phyloP scores from a whole-genome alignment of 2,888 invertebrate genomes.

The Drosophila falleni region DNA sequence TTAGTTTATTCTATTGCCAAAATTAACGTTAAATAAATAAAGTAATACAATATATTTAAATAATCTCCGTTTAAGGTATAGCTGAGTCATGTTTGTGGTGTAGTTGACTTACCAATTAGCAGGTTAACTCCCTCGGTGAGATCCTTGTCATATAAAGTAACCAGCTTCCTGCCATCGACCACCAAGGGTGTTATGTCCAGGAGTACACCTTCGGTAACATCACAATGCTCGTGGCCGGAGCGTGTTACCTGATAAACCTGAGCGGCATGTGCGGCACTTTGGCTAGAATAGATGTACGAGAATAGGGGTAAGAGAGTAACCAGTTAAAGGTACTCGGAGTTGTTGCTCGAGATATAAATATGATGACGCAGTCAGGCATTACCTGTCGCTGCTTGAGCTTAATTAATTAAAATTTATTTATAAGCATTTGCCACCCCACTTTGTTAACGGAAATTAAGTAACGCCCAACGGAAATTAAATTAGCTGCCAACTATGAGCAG shows the following conservation, averaged over 20 bases:
- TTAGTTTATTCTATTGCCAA: background rate
- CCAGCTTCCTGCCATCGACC: conserved; percentile 88
- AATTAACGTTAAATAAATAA: background rate
- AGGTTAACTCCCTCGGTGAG: conserved; percentile 90
- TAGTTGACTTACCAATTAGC: conserved; percentile 88
- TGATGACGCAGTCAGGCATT: conserved; percentile 39
- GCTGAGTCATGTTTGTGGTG: background rate
- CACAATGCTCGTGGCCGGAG: conserved; percentile 90
- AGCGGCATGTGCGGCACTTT: conserved; percentile 86
- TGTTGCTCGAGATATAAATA: conserved; percentile 63
- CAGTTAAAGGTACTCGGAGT: conserved; percentile 8
- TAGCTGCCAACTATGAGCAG: conserved; percentile 57
- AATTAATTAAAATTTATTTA: conserved; percentile 80
- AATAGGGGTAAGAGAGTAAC: background rate
- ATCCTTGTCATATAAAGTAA: conserved; percentile 91
- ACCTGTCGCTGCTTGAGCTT: conserved; percentile 49
- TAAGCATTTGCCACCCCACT: conserved; percentile 58
- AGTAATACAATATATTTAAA: too few relatives aligned
- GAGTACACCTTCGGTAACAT: conserved; percentile 89
- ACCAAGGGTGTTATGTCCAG: conserved; percentile 90
- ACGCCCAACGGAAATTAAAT: conserved; percentile 74
- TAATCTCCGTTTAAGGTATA: background rate
- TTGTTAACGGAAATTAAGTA: conserved; percentile 74
- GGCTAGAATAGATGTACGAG: conserved; percentile 20
- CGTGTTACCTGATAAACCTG: conserved; percentile 90